phyloP scores from a whole-genome alignment of 2,113 vertebrate species.

The Sclerurus mexicanus region DNA sequence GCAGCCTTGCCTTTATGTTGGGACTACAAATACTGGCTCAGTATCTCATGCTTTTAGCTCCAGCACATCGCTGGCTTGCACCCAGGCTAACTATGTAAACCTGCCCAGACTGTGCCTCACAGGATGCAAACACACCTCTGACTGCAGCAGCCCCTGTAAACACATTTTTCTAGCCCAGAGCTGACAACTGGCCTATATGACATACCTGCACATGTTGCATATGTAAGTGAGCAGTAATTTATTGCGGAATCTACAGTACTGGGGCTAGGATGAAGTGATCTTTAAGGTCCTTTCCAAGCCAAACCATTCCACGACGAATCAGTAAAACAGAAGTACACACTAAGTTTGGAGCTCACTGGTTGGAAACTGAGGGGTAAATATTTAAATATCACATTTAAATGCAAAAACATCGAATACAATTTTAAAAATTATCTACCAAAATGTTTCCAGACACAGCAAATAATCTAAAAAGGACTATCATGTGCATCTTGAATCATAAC shows the following conservation, averaged over 20 bases:
- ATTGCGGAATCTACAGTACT: not conserved
- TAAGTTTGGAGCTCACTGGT: not conserved
- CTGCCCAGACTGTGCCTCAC: not conserved
- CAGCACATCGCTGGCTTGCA: not conserved
- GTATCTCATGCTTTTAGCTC: fast-evolving
- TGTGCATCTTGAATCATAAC: not conserved
- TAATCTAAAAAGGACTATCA: not conserved
- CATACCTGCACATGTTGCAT: fast-evolving
- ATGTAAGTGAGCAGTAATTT: not conserved
- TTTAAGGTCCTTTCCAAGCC: not conserved
- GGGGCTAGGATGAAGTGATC: not conserved
- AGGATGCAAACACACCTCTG: not conserved
- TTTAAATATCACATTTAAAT: not conserved
- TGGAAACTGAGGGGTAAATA: not conserved
- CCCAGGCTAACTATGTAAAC: not conserved
- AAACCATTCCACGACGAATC: not conserved
- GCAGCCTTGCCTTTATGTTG: not conserved
- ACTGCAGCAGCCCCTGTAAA: not conserved
- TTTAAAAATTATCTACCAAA: not conserved
- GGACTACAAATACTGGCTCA: fast-evolving
- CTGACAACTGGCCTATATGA: not conserved
- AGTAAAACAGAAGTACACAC: not conserved
- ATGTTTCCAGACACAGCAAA: not conserved
- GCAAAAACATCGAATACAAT: not conserved
- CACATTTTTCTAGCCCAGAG: not conserved